Conservation (phyloP, 2,113 vertebrate genomes). For the Myrmophylax atrothorax region DNA sequence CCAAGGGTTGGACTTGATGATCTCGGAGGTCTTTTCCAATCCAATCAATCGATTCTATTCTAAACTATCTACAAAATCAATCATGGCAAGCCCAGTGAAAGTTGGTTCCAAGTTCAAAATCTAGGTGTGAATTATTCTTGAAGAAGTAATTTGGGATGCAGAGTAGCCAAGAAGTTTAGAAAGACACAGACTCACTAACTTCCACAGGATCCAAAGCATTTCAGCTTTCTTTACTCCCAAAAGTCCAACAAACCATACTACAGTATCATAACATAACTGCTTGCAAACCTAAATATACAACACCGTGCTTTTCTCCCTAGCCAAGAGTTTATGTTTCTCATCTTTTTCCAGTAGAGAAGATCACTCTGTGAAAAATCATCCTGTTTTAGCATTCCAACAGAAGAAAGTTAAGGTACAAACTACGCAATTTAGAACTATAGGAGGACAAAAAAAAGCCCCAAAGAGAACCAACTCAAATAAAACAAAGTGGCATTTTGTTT, state of each 20-base stretch:
- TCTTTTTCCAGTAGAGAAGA: background rate
- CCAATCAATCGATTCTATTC: too few species aligned
- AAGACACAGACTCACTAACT: background rate
- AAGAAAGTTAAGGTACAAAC: background rate
- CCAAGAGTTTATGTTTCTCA: background rate
- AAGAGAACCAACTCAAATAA: background rate
- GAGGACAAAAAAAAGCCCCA: background rate
- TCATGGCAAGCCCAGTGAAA: background rate
- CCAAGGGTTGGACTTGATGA: too few species aligned
- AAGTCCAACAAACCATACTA: background rate
- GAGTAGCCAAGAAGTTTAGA: background rate
- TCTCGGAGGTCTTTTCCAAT: too few species aligned
- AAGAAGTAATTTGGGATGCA: background rate
- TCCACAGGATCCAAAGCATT: background rate
- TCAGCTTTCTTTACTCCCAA: background rate
- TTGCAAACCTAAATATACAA: background rate
- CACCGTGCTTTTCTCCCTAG: background rate
- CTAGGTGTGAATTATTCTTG: background rate
- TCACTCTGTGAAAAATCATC: background rate
- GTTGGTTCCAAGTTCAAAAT: background rate
- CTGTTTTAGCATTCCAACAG: background rate
- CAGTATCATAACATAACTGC: background rate
- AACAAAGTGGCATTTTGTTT: background rate
- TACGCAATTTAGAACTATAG: rapidly evolving
- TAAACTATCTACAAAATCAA: background rate